These are phyloP conservation scores for Sebastes miniatus DNA, from an alignment of 2,797 vertebrate species.

Conservation along the genomic window DNA sequence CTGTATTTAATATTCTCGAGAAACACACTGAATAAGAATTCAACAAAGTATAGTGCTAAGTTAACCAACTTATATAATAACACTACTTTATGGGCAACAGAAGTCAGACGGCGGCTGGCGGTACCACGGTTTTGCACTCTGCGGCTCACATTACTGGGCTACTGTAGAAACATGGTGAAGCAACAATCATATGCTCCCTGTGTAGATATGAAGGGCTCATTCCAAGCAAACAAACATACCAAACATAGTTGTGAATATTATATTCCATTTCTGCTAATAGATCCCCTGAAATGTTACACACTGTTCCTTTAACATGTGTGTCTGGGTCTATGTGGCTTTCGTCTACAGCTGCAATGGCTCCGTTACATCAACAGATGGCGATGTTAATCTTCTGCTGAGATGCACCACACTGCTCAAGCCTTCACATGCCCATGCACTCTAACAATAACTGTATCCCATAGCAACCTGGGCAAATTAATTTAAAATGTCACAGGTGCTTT, in stretches of 20 bases:
- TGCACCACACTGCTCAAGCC: not conserved
- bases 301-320: not conserved
- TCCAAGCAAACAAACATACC: too few relatives aligned
- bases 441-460: not conserved
- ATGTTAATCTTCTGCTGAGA: slow-evolving; percentile 30
- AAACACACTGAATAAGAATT: not conserved
- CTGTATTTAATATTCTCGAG: not conserved
- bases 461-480: not conserved
- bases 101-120: too few relatives aligned
- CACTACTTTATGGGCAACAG: too few relatives aligned
- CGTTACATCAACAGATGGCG: slow-evolving; percentile 52
- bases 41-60: not conserved
- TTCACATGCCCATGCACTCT: not conserved
- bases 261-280: too few relatives aligned
- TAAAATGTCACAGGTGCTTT: not conserved
- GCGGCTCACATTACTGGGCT: too few relatives aligned
- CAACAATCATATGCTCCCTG: too few relatives aligned
- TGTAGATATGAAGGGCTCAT: too few relatives aligned
- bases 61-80: too few relatives aligned
- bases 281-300: too few relatives aligned
- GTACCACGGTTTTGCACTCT: too few relatives aligned
- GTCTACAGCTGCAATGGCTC: slow-evolving; percentile 15
- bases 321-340: not conserved
- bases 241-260: too few relatives aligned
- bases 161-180: too few relatives aligned